Conservation (phyloP, 2,888 invertebrate species). For the Eledone cirrhosa region DNA sequence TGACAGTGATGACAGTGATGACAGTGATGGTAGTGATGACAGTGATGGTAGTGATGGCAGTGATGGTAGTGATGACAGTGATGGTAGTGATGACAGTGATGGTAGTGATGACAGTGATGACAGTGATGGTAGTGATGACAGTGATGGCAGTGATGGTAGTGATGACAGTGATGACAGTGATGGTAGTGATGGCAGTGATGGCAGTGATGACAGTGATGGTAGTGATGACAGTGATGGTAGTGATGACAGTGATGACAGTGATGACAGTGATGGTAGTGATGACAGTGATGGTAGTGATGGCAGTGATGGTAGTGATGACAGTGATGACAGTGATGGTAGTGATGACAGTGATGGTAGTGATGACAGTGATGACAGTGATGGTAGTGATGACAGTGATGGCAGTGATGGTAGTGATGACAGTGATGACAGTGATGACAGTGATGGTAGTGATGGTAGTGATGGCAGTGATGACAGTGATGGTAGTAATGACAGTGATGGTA, state of each 20-base stretch:
- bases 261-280: slow-evolving; percentile 11
- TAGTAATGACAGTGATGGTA: background rate
- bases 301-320: slow-evolving; percentile 14
- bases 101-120: background rate
- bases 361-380: slow-evolving; percentile 20
- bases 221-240: slow-evolving; percentile 29
- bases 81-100: slow-evolving; percentile 2
- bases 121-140: slow-evolving; percentile 7
- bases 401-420: slow-evolving; percentile 4
- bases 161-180: background rate
- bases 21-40: background rate
- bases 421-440: background rate
- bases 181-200: slow-evolving; percentile 17
- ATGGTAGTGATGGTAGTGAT: background rate
- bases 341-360: background rate
- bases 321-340: background rate
- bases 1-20: slow-evolving; percentile 22
- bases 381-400: slow-evolving; percentile 12
- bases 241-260: slow-evolving; percentile 27
- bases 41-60: slow-evolving; percentile 1
- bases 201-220: slow-evolving; percentile 30
- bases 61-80: background rate
- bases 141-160: slow-evolving; percentile 2
- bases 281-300: slow-evolving; percentile 17
- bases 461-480: slow-evolving; percentile 10